Conservation (phyloP, 2,113 vertebrate genomes). For the Rattus rattus region DNA sequence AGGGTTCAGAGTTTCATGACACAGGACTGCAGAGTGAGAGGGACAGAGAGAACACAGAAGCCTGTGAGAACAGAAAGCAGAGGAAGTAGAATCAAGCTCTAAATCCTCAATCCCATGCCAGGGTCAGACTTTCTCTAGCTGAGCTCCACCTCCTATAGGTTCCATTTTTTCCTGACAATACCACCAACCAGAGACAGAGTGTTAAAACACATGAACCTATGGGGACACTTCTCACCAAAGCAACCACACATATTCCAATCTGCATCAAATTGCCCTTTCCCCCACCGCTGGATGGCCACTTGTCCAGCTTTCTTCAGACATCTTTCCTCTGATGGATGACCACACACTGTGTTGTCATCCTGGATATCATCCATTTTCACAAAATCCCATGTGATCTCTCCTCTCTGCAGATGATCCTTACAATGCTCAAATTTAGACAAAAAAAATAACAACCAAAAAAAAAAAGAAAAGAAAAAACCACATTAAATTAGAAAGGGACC, state of each 20-base stretch:
- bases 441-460: background rate
- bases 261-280: background rate
- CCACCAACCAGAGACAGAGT: background rate
- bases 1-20: background rate
- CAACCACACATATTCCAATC: background rate
- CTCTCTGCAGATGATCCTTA: background rate
- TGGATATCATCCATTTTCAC: background rate
- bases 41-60: too few relatives aligned
- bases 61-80: background rate
- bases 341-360: background rate
- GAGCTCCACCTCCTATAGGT: background rate
- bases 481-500: background rate
- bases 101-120: background rate
- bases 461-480: too few relatives aligned
- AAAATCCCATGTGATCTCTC: background rate
- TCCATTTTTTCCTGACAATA: background rate
- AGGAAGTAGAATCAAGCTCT: background rate
- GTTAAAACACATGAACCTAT: background rate
- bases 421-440: constrained; percentile 19
- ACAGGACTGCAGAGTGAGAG: background rate
- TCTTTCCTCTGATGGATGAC: background rate
- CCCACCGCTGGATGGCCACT: background rate
- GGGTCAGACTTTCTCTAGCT: background rate
- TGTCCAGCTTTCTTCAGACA: background rate
- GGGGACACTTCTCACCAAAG: background rate